phyloP scores from a whole-genome alignment of 2,888 invertebrate species.

The Drosophila demipolita region DNA sequence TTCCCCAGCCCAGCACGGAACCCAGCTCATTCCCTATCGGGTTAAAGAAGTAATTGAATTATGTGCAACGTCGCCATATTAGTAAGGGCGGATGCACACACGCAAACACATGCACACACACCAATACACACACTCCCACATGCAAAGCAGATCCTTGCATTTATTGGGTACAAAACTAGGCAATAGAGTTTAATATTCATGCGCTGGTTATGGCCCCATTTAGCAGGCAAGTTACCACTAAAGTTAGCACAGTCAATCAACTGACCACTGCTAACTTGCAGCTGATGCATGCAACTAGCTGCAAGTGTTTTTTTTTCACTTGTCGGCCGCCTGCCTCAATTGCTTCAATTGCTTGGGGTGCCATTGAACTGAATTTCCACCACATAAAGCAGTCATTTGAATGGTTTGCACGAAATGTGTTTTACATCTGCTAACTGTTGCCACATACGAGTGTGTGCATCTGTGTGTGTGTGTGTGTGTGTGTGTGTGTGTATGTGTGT shows the following conservation, averaged over 20 bases:
- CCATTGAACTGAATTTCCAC: conserved; percentile 7
- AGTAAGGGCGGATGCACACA: not conserved
- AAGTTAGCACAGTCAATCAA: conserved; percentile 50
- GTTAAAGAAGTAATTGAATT: conserved; percentile 29
- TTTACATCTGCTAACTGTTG: not conserved
- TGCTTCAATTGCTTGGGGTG: not conserved
- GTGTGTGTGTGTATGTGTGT: not conserved
- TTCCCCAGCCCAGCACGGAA: not conserved
- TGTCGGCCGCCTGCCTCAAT: not conserved
- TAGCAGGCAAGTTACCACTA: conserved; percentile 11
- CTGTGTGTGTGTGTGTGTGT: not conserved
- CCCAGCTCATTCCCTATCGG: not conserved
- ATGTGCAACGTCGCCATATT: conserved; percentile 23
- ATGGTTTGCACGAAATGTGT: not conserved
- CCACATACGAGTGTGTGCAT: not conserved
- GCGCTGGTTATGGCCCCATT: not conserved
- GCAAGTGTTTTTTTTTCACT: not conserved
- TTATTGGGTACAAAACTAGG: not conserved
- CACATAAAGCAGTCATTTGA: conserved; percentile 14
- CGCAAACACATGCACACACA: conserved; percentile 1
- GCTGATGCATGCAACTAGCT: conserved; percentile 5
- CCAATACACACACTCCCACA: not conserved
- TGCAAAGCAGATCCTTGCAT: not conserved
- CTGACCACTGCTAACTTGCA: conserved; percentile 2
- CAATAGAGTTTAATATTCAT: not conserved